phyloP scores from a whole-genome alignment of 2,797 vertebrate genomes.

The Hippopotamyrus pictus region DNA sequence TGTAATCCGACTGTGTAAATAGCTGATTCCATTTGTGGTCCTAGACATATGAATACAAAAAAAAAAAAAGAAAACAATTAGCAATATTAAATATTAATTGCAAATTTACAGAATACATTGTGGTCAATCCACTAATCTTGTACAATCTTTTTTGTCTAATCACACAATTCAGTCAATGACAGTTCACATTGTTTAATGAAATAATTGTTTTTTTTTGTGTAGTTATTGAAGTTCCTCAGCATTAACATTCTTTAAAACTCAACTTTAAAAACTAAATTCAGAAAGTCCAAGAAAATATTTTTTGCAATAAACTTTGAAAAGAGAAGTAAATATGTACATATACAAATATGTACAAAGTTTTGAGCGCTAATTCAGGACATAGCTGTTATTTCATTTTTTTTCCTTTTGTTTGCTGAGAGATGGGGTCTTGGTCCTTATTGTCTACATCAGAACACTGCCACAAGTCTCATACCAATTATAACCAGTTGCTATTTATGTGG shows the following conservation, averaged over 20 bases:
- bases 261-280: neutral
- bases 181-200: neutral
- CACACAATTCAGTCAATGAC: neutral
- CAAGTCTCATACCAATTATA: constrained; percentile 50
- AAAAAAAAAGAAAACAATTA: neutral
- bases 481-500: constrained; percentile 24
- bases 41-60: neutral
- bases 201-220: neutral
- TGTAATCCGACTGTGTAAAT: neutral
- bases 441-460: constrained; percentile 29
- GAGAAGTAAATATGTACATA: neutral
- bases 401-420: neutral
- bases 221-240: neutral
- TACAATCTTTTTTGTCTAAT: neutral
- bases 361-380: neutral
- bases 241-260: neutral
- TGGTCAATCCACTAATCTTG: neutral
- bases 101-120: neutral
- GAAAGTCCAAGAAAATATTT: neutral
- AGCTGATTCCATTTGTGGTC: neutral
- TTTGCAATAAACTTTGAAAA: neutral
- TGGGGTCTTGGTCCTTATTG: neutral
- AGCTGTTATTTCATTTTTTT: neutral
- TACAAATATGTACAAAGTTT: neutral
- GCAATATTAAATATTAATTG: neutral